A percentile compares a stretch with the other conserved stretches of the same genome.
These are phyloP conservation scores for Oreochromis aureus DNA, from an alignment of 2,113 vertebrate species.

Conservation along the genomic window DNA sequence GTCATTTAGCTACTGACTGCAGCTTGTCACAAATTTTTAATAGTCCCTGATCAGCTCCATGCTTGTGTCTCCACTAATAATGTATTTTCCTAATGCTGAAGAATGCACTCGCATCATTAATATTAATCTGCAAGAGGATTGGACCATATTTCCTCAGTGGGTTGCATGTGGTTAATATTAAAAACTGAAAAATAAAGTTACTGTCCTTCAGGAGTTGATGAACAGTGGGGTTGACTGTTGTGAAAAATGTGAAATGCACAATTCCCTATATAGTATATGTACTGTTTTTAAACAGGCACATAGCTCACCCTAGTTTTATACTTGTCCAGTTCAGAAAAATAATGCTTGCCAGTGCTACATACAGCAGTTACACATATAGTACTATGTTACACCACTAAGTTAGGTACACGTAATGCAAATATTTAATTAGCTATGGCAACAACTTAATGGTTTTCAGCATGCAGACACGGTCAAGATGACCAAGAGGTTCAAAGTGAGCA, in stretches of 20 bases:
- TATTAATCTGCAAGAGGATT: conserved; percentile 15
- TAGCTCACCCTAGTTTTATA: neutral
- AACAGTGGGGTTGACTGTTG: neutral
- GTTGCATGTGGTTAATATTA: conserved; percentile 16
- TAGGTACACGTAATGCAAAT: neutral
- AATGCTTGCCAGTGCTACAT: neutral
- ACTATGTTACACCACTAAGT: neutral
- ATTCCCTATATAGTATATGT: neutral
- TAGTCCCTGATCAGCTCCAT: neutral
- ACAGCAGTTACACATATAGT: neutral
- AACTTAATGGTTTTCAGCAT: neutral
- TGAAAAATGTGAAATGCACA: neutral
- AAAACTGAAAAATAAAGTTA: conserved; percentile 29
- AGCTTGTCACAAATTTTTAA: neutral
- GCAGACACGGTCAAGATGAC: neutral
- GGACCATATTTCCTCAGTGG: neutral
- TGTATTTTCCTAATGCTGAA: neutral
- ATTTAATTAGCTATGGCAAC: neutral
- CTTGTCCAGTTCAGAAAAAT: neutral
- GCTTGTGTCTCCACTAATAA: neutral
- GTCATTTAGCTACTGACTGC: neutral
- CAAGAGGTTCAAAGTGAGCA: neutral
- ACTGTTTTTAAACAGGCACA: neutral
- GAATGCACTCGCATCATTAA: conserved; percentile 1
- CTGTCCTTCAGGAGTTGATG: conserved; percentile 22